phyloP scores from a whole-genome alignment of 2,888 invertebrate genomes.

The Eumerus sabulonum region DNA sequence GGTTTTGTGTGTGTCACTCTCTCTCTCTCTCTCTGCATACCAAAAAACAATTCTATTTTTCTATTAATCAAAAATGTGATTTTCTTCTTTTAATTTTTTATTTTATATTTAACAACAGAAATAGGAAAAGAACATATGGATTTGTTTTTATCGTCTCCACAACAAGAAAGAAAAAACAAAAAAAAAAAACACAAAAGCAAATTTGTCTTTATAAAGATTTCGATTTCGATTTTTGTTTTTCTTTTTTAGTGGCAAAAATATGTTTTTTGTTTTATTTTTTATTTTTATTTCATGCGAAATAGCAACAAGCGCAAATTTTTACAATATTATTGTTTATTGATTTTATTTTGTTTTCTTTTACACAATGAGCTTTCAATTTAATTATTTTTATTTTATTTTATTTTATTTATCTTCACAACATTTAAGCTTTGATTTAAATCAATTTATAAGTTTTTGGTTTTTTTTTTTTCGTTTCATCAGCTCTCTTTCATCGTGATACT shows the following conservation, averaged over 20 bases:
- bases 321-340: conserved; percentile 67
- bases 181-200: no score
- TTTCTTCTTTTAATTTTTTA: conserved; percentile 1
- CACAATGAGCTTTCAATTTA: conserved; percentile 64
- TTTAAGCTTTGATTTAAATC: conserved; percentile 69
- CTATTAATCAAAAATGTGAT: conserved; percentile 34
- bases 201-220: conserved; percentile 24
- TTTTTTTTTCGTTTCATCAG: conserved; percentile 43
- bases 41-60: conserved; percentile 38
- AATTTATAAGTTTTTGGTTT: conserved; percentile 56
- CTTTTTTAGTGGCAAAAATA: conserved; percentile 58
- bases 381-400: conserved; percentile 14
- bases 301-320: conserved; percentile 68
- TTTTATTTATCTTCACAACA: conserved; percentile 60
- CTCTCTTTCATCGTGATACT: conserved; percentile 56
- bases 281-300: conserved; percentile 51
- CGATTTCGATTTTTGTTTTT: no score
- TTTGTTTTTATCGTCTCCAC: conserved; percentile 32
- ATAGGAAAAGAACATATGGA: conserved; percentile 69
- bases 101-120: conserved; percentile 68
- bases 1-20: conserved; percentile 59
- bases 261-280: conserved; percentile 30
- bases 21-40: conserved; percentile 57
- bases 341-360: conserved; percentile 55
- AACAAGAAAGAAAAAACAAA: no score